Evolutionary conservation across 2,888 invertebrate genomes (phyloP), one percentile per base, ranked within the genome.

Genomic region (Calameuta filiformis): DNA sequence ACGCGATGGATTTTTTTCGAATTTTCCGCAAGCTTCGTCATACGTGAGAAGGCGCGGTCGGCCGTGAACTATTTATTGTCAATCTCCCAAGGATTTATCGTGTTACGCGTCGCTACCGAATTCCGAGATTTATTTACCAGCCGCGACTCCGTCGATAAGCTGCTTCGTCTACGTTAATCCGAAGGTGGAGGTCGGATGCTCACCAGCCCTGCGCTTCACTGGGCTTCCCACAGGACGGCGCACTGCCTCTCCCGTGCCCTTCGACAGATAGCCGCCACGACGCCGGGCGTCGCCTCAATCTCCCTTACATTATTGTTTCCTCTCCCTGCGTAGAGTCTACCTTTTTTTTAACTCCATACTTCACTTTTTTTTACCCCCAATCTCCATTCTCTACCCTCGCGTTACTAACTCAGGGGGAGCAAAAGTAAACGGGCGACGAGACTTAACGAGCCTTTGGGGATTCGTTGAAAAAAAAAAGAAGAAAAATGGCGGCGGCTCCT

Each of bases 141-240:
- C 80, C 81, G 73, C 79, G 76, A 76, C 83, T 74, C 81, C 79
- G 82, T 81, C 84, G 85, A 86, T 87, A 86, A 83, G 82, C 83
- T 79, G 79, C 76, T 77, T 76, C 75, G 73, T 78, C 79, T 76
- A 80, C 80, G 82, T 83, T 84, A 83, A 86, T 85, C 81, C 80
- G 75, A 15, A 78, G 76, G 37, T 31, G 68, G 76, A 34, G 31
- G 23, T 34, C 23, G 30, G 40, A 1, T 40, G 40, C 9, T 23
- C 56, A 9, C 23, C 56, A 23, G 56, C 56, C 23, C 56, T 56
- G 23, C 9, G 56, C 56, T 56, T 56, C 23, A 0, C 2, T 2
- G 0, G 0, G 40, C 15, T 56, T 56, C 23, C 23, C 23, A 23
- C 56, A 56, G 56, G 56, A 56, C 56, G 56, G 6, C 6, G 9